phyloP scores from a whole-genome alignment of 2,797 vertebrate species.

The Hozukius guyotensis region DNA sequence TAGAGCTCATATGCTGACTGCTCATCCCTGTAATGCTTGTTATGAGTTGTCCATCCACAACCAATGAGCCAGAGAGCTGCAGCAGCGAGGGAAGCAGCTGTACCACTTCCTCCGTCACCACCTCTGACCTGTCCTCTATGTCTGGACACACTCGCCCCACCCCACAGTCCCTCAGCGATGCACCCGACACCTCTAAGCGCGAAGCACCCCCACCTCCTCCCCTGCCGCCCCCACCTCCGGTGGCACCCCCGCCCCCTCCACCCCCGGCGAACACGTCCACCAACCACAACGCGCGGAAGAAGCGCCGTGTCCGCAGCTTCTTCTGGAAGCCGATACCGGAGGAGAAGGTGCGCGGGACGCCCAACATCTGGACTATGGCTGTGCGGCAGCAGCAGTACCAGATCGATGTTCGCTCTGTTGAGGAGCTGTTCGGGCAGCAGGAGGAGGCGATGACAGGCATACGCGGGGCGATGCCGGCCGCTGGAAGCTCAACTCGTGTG shows the following conservation, averaged over 20 bases:
- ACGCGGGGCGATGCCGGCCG: conserved; percentile 72
- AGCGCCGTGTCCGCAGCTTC: conserved; percentile 93
- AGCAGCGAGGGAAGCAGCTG: conserved; percentile 74
- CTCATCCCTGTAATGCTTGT: conserved; percentile 86
- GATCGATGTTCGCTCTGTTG: conserved; percentile 93
- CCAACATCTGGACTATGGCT: conserved; percentile 96
- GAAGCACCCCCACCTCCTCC: conserved; percentile 57
- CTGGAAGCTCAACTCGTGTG: conserved; percentile 56
- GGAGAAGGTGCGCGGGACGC: conserved; percentile 94
- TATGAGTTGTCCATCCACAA: conserved; percentile 90
- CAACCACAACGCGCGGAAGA: conserved; percentile 85
- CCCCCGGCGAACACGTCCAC: conserved; percentile 62
- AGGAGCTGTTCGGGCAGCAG: conserved; percentile 99
- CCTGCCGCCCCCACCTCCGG: conserved; percentile 53
- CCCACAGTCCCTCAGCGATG: conserved; percentile 34
- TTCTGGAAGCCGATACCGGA: conserved; percentile 99
- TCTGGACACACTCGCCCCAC: conserved; percentile 70
- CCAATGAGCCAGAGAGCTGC: conserved; percentile 90
- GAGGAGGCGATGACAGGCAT: conserved; percentile 76
- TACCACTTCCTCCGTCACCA: conserved; percentile 64
- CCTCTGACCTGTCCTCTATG: conserved; percentile 79
- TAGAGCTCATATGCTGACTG: conserved; percentile 46
- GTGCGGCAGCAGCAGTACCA: conserved; percentile 92
- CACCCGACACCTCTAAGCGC: conserved; percentile 20
- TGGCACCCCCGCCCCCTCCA: conserved; percentile 65